Evolutionary conservation across 2,888 invertebrate species (phyloP), one percentile per base, ranked within the genome.

Genomic region (Apodemia hepburni): DNA sequence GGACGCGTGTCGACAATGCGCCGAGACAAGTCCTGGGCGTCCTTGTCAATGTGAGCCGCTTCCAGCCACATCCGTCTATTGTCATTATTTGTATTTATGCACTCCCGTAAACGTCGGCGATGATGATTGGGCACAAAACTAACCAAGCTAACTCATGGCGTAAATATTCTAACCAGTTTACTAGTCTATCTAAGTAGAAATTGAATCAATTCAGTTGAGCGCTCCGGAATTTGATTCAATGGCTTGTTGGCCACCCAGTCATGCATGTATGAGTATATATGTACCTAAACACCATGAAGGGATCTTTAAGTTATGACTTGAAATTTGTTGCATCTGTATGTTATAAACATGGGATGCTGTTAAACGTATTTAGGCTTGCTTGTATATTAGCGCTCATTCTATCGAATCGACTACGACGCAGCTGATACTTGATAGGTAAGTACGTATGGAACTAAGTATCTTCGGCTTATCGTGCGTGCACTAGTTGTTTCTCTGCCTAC

Each of bases 21-120:
- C 80, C 80, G 80, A 81, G 86, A 88, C 88, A 85, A 87, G 87
- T 88, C 89, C 88, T 87, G 86, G 87, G 87, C 90, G 90, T 87
- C 90, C 90, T 90, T 91, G 90, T 90, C 90, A 90, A 90, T 91
- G 91, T 86, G 87, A 90, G 88, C 91, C 86, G 85, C 90, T 90
- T 88, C 87, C 86, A 86, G 80, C 85, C 84, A 90, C 87, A 90
- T 90, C 91, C 90, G 90, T 90, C 90, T 88, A 90, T 89, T 89
- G 89, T 89, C 85, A 80, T 80, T 87, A 81, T 88, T 85, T 86
- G 84, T 87, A 82, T 88, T 80, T 79, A 84, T 87, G 83, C 82
- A 85, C 84, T 87, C 84, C 83, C 82, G 86, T 85, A 80, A 79
- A 78, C 81, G 82, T 79, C 81, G 45, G 17, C 45, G 76, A 79